Base-by-base conservation (phyloP, 2,888 invertebrate species). In the Hyalella azteca region DNA sequence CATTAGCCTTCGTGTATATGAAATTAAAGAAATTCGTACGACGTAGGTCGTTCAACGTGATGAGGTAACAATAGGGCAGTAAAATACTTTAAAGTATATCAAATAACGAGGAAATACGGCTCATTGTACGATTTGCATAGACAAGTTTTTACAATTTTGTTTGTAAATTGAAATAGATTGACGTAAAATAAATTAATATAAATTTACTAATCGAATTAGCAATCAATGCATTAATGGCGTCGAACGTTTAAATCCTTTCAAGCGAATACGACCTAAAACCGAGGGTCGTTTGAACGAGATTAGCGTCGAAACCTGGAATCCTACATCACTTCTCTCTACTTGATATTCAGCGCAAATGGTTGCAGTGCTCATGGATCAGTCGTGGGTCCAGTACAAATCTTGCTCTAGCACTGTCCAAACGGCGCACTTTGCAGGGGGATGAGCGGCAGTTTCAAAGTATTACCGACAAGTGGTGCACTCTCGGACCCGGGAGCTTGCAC, bases 391-490 rank as follows among this genome's bases (percentile, higher is more conserved):
- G 66, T 36, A 19, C 66, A 66, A 66, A 66, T 32, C 66, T 66
- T 66, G 66, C 36, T 66, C 66, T 66, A 66, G 66, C 66, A 66
- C 66, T 66, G 66, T 66, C 66, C 66, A 66, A 66, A 66, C 36
- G 66, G 66, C n/a, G 66, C 66, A 66, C 66, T 66, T 66, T 32
- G 66, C 66, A 66, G 66, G n/a, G n/a, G n/a, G 66, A 66, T 66
- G 36, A 66, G 66, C 29, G 22, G 66, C 36, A 36, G 66, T 66
- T 66, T 66, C 66, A 66, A 66, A 66, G 66, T 66, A 66, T 66
- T 66, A 66, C 66, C 29, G 66, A 36, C 66, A 66, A 66, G 66
- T 66, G 66, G 36, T 15, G 66, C 66, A 36, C 36, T 19, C 54
- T 22, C 11, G 22, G 54, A 54, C 54, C 22, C 54, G 9, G 54